phyloP scores from a whole-genome alignment of 2,797 vertebrate genomes.

The Emys orbicularis region DNA sequence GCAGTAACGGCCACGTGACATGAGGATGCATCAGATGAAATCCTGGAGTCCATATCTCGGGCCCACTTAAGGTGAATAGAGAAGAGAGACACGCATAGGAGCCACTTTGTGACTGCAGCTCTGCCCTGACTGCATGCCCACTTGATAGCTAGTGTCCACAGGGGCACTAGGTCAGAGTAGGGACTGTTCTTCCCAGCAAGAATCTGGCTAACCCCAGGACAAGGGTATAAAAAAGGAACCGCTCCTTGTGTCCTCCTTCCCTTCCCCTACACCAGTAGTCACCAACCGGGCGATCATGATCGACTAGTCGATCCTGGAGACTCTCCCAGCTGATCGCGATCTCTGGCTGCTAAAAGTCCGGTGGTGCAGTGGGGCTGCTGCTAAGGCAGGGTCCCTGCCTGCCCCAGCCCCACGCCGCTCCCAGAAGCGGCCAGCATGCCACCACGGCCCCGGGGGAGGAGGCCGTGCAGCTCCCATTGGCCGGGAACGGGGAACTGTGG shows the following conservation, averaged over 20 bases:
- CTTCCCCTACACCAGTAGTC: background rate
- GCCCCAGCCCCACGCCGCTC: no score
- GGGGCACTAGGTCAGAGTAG: background rate
- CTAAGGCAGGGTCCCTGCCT: no score
- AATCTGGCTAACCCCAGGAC: background rate
- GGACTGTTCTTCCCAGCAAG: background rate
- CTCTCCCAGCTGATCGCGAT: no score
- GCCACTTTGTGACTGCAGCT: background rate
- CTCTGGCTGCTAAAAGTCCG: no score
- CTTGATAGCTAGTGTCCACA: conserved; percentile 17
- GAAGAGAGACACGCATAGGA: background rate
- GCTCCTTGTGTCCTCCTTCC: background rate
- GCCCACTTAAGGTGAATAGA: background rate
- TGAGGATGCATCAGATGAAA: conserved; percentile 11
- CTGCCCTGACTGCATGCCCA: conserved; percentile 27
- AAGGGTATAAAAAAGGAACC: conserved; percentile 13
- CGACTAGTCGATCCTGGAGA: no score
- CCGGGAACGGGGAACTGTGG: no score
- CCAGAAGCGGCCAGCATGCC: no score
- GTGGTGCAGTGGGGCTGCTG: no score
- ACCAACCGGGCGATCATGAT: no score
- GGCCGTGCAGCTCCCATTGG: no score
- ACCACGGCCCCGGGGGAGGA: no score
- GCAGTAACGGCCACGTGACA: background rate
- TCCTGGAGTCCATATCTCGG: conserved; percentile 18